phyloP scores from a whole-genome alignment of 2,888 invertebrate species.

The Argynnis bischoffii region DNA sequence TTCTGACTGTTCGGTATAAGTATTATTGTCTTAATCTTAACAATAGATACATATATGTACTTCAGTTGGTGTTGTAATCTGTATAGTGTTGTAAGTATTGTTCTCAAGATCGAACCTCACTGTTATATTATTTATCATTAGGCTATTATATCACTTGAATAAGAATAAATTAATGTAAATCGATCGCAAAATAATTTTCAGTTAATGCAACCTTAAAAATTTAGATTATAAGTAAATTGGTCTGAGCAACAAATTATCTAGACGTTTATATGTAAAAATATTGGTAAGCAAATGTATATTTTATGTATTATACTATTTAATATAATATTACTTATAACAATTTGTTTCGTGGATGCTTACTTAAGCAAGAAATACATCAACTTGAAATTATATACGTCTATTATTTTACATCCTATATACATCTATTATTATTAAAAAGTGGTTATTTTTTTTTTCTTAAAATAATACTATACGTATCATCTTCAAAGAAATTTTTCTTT shows the following conservation, averaged over 20 bases:
- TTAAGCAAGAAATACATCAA: conserved; percentile 36
- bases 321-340: conserved; percentile 23
- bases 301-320: conserved; percentile 38
- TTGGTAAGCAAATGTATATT: conserved; percentile 39
- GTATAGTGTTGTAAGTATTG: conserved; percentile 16
- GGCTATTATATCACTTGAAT: conserved; percentile 1
- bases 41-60: conserved; percentile 16
- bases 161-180: neutral
- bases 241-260: conserved; percentile 37
- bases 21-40: conserved; percentile 21
- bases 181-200: conserved; percentile 23
- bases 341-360: conserved; percentile 35
- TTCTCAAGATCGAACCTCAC: conserved; percentile 17
- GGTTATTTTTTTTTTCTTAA: too few species aligned
- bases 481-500: too few species aligned
- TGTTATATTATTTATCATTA: conserved; percentile 23
- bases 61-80: conserved; percentile 24
- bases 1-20: conserved; percentile 24
- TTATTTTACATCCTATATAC: conserved; percentile 14
- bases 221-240: conserved; percentile 36
- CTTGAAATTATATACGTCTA: conserved; percentile 20
- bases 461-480: too few species aligned
- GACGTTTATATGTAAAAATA: conserved; percentile 35
- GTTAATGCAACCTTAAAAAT: conserved; percentile 8
- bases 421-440: too few species aligned